Percentiles rank a stretch among this genome's conserved stretches.
Evolutionary conservation across 1,140 invertebrate genomes (phyloP).

Genomic region (Pantala flavescens): DNA sequence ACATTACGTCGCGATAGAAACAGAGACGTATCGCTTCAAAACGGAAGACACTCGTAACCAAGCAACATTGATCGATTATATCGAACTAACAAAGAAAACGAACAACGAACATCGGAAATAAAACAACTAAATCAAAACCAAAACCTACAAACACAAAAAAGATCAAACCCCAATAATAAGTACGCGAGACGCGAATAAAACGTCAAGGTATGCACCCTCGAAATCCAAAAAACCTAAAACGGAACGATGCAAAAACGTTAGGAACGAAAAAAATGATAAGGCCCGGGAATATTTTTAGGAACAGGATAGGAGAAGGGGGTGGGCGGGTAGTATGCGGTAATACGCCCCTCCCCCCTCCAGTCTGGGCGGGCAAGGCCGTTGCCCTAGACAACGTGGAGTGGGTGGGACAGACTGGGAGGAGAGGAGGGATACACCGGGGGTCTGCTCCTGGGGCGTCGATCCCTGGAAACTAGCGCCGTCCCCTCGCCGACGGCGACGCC

Average conservation of each 20-base stretch:
- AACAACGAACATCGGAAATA: too few relatives aligned
- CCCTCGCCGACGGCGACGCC: neutral
- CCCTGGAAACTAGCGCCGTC: neutral
- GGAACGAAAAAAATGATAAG: neutral
- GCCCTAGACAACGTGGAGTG: conserved; percentile 2
- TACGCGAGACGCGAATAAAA: too few relatives aligned
- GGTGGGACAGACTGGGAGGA: neutral
- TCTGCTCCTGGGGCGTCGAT: neutral
- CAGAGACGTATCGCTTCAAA: too few relatives aligned
- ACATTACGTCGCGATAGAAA: too few relatives aligned
- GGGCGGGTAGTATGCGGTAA: neutral
- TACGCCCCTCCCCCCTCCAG: neutral
- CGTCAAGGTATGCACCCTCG: too few relatives aligned
- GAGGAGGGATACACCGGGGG: neutral
- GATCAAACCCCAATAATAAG: too few relatives aligned
- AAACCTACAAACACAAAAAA: too few relatives aligned
- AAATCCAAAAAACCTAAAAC: too few relatives aligned
- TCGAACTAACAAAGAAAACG: too few relatives aligned
- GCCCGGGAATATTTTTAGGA: neutral
- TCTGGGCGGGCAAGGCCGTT: neutral
- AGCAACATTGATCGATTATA: too few relatives aligned
- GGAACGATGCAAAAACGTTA: neutral
- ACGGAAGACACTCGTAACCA: too few relatives aligned
- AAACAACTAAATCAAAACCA: too few relatives aligned
- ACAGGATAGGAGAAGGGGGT: neutral